Percentiles rank a stretch among this genome's conserved stretches.
Evolutionary conservation across 1,140 invertebrate genomes (phyloP).

Genomic region (Tetragnatha versicolor): DNA sequence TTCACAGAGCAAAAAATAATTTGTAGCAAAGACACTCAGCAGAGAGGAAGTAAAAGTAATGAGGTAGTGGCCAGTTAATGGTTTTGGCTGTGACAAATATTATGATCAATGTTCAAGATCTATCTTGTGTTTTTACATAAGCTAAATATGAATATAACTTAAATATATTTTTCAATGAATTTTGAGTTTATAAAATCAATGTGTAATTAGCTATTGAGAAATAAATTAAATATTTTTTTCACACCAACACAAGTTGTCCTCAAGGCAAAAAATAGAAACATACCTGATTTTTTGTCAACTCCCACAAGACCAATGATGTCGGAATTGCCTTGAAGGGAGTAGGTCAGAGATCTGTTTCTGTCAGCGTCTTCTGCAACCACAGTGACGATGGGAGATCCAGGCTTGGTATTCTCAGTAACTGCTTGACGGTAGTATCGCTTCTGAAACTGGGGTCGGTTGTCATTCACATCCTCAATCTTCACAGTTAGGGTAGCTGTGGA

Average conservation of each 20-base stretch:
- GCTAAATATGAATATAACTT: not conserved
- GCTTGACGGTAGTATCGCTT: slow-evolving; percentile 79
- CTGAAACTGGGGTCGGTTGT: slow-evolving; percentile 86
- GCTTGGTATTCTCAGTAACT: slow-evolving; percentile 88
- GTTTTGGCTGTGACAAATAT: no score
- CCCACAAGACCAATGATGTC: slow-evolving; percentile 73
- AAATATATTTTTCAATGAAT: not conserved
- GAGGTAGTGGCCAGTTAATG: no score
- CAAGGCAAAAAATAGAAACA: not conserved
- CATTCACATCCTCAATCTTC: slow-evolving; percentile 82
- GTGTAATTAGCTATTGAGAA: not conserved
- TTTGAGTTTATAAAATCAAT: not conserved
- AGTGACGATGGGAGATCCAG: slow-evolving; percentile 79
- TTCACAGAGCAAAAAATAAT: no score
- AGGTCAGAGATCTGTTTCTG: slow-evolving; percentile 84
- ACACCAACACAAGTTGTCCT: no score
- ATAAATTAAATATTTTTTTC: no score
- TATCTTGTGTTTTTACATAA: no score
- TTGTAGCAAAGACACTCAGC: no score
- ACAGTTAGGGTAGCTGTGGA: slow-evolving; percentile 74
- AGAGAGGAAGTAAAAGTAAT: no score
- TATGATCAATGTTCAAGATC: no score
- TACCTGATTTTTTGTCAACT: slow-evolving; percentile 71
- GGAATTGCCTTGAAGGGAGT: slow-evolving; percentile 74
- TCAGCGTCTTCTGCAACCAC: slow-evolving; percentile 87